These are phyloP conservation scores for Bothrops alternatus DNA, from an alignment of 2,797 vertebrate species.

Conservation along the genomic window DNA sequence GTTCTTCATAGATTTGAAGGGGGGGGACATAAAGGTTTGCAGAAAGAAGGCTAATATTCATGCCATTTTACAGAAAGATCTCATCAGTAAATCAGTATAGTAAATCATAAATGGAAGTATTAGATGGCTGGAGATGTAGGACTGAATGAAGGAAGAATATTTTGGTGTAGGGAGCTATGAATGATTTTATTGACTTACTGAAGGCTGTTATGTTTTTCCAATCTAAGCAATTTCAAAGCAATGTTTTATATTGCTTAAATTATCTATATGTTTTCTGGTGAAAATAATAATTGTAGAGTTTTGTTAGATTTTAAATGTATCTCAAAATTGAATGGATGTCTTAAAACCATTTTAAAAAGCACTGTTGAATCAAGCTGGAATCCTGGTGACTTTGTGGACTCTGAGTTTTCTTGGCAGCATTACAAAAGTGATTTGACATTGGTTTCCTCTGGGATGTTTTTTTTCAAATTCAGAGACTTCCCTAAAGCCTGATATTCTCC, in stretches of 20 bases:
- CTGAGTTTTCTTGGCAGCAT: not conserved
- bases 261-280: constrained; percentile 72
- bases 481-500: not conserved
- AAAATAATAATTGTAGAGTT: constrained; percentile 72
- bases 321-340: constrained; percentile 74
- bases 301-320: constrained; percentile 75
- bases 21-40: not conserved
- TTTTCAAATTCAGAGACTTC: not conserved
- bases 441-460: not conserved
- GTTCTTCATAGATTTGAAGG: not conserved
- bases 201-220: not conserved
- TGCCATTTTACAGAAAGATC: not conserved
- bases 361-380: not conserved
- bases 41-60: not conserved
- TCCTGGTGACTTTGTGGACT: not conserved
- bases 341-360: constrained; percentile 70
- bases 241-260: constrained; percentile 70
- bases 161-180: not conserved
- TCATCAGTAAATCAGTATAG: not conserved
- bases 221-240: constrained; percentile 57
- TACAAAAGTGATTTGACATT: not conserved
- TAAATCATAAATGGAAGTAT: not conserved
- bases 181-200: not conserved
- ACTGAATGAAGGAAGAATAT: not conserved
- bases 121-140: not conserved